Percentiles rank a stretch among this genome's conserved stretches.
Conservation (phyloP, 2,888 invertebrate genomes). For the Lochmaea capreae region DNA sequence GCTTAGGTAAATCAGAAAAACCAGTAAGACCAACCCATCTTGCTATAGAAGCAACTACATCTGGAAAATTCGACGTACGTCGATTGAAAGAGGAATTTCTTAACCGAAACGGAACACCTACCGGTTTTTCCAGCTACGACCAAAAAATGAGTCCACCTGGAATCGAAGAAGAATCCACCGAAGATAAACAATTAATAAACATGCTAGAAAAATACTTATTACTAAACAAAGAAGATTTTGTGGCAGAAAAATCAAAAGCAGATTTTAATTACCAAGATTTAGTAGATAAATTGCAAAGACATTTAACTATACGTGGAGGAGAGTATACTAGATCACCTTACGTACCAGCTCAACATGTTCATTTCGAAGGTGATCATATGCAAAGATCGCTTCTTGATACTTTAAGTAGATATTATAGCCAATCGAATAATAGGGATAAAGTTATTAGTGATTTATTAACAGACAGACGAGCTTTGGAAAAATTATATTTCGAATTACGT, state of each 20-base stretch:
- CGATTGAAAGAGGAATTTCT: constrained; percentile 77
- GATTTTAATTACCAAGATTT: constrained; percentile 73
- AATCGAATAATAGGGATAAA: constrained; percentile 74
- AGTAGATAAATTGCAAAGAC: constrained; percentile 73
- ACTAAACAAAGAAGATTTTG: constrained; percentile 62
- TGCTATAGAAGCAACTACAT: constrained; percentile 58
- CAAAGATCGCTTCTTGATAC: constrained; percentile 75
- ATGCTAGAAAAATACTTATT: constrained; percentile 77
- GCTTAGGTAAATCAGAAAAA: constrained; percentile 64
- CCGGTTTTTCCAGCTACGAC: constrained; percentile 43
- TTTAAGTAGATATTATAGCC: constrained; percentile 75
- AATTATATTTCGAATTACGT: constrained; percentile 78
- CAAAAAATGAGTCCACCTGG: constrained; percentile 35
- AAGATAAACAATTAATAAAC: constrained; percentile 72
- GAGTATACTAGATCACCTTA: constrained; percentile 34
- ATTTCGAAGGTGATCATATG: constrained; percentile 68
- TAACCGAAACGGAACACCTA: constrained; percentile 65
- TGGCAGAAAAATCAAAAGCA: constrained; percentile 40
- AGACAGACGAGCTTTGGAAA: constrained; percentile 79
- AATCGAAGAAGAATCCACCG: constrained; percentile 59
- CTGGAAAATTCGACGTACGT: constrained; percentile 76
- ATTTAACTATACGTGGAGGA: constrained; percentile 63
- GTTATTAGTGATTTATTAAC: constrained; percentile 80
- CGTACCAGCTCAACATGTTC: constrained; percentile 47
- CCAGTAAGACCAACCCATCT: constrained; percentile 63